These are phyloP conservation scores for Formica exsecta DNA, from an alignment of 1,140 invertebrate species.

Conservation along the genomic window DNA sequence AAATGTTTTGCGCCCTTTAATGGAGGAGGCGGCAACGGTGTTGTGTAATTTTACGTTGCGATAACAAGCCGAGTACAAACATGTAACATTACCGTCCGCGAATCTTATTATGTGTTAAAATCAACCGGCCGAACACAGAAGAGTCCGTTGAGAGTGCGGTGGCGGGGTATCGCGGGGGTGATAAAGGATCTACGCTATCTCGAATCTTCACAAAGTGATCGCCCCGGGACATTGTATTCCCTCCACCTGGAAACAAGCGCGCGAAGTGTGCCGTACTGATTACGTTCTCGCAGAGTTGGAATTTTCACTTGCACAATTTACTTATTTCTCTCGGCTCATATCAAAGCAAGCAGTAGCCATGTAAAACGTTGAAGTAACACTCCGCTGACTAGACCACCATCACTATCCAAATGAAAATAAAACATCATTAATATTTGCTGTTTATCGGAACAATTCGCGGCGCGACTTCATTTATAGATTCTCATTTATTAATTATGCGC, in stretches of 20 bases:
- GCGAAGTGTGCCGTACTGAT: constrained; percentile 64
- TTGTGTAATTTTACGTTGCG: constrained; percentile 54
- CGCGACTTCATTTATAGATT: constrained; percentile 23
- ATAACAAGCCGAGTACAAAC: constrained; percentile 46
- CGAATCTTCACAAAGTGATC: constrained; percentile 71
- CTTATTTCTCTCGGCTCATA: constrained; percentile 57
- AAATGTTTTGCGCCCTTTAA: constrained; percentile 64
- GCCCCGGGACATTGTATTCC: constrained; percentile 68
- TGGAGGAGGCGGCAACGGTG: constrained; percentile 53
- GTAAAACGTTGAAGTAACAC: constrained; percentile 62
- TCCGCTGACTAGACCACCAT: constrained; percentile 30
- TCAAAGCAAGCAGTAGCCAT: constrained; percentile 49
- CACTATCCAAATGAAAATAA: constrained; percentile 46
- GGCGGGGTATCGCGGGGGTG: constrained; percentile 26
- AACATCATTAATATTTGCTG: constrained; percentile 14
- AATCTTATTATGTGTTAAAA: constrained; percentile 64
- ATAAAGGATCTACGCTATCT: constrained; percentile 64
- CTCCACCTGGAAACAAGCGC: constrained; percentile 46
- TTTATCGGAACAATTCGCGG: constrained; percentile 44
- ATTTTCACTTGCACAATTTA: constrained; percentile 66
- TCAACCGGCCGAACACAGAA: constrained; percentile 57
- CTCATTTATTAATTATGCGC: constrained; percentile 22
- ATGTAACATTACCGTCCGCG: constrained; percentile 58
- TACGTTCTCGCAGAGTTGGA: constrained; percentile 62
- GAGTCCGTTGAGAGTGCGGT: constrained; percentile 35